A percentile compares a stretch with the other conserved stretches of the same genome.
phyloP scores from a whole-genome alignment of 2,113 vertebrate genomes.

The Gavia stellata region DNA sequence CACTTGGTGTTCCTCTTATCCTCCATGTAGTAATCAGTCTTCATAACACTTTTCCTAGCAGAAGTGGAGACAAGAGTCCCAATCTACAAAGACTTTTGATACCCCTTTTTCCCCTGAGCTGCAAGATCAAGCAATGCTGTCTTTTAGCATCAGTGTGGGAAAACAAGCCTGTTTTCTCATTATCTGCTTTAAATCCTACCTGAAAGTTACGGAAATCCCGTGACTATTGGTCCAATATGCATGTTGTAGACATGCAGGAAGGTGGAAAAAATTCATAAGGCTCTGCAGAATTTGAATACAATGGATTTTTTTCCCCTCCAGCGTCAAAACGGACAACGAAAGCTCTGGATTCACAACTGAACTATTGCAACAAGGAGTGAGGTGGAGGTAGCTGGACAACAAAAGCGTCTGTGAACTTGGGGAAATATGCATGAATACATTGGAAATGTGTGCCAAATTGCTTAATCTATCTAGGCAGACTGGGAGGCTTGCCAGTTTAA shows the following conservation, averaged over 20 bases:
- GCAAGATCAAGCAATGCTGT: background rate
- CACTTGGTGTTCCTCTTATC: background rate
- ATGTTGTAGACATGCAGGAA: background rate
- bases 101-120: background rate
- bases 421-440: background rate
- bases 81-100: background rate
- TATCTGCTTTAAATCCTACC: background rate
- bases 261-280: background rate
- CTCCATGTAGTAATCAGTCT: background rate
- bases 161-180: background rate
- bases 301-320: background rate
- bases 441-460: background rate
- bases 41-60: background rate
- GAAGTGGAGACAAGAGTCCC: background rate
- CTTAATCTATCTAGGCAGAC: background rate
- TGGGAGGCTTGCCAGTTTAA: background rate
- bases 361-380: background rate
- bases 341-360: background rate
- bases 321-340: background rate
- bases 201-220: background rate
- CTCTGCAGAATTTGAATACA: background rate
- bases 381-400: background rate
- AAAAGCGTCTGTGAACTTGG: background rate
- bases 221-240: background rate
- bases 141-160: background rate